phyloP scores from a whole-genome alignment of 2,888 invertebrate genomes.

The Microctonus aethiopoides region DNA sequence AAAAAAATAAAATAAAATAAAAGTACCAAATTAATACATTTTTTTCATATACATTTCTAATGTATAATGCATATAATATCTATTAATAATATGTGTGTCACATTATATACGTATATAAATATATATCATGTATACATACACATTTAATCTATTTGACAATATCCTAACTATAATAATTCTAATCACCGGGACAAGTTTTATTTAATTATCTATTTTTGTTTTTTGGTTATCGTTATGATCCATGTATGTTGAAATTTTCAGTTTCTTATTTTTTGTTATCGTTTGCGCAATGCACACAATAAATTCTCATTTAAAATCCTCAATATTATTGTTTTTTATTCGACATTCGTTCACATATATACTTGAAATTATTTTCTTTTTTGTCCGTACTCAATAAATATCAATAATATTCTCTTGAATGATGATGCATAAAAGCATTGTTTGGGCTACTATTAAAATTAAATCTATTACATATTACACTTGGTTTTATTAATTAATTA shows the following conservation, averaged over 20 bases:
- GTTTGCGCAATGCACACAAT: not conserved
- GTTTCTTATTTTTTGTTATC: not conserved
- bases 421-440: not conserved
- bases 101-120: too few relatives aligned
- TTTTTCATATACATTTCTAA: not conserved
- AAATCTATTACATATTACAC: slow-evolving; percentile 4
- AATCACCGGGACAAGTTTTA: not conserved
- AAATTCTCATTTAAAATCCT: not conserved
- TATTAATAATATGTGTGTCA: not conserved
- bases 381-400: slow-evolving; percentile 30
- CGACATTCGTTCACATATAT: not conserved
- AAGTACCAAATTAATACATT: not conserved
- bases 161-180: not conserved
- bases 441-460: slow-evolving; percentile 9
- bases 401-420: not conserved
- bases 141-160: not conserved
- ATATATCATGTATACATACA: not conserved
- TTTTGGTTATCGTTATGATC: not conserved
- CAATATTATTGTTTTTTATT: not conserved
- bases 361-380: not conserved
- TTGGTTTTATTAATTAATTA: not conserved
- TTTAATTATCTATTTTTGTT: too few relatives aligned
- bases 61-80: not conserved
- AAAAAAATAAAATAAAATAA: not conserved
- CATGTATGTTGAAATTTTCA: not conserved